Conservation (phyloP, 2,113 vertebrate genomes). For the Sapayoa aenigma region DNA sequence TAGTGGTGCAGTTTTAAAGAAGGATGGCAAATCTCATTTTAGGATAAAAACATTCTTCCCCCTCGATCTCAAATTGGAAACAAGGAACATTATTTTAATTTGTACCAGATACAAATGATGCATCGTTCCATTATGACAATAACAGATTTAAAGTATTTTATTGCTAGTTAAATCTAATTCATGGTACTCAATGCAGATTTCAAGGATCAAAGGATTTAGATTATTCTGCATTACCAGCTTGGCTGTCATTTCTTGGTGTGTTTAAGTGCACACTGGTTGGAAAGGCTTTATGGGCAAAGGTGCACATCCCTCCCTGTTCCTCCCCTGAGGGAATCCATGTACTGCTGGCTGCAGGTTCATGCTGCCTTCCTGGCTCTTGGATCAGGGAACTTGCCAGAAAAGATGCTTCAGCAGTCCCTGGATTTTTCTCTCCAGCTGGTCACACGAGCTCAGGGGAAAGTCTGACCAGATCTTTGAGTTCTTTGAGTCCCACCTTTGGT, state of each 20-base stretch:
- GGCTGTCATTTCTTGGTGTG: neutral
- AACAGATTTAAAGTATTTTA: neutral
- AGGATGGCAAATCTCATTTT: neutral
- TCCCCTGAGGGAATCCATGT: neutral
- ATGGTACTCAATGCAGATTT: slow-evolving; percentile 11
- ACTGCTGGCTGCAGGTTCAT: neutral
- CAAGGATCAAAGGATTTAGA: slow-evolving; percentile 43
- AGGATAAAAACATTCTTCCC: neutral
- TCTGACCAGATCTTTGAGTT: neutral
- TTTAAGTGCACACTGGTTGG: neutral
- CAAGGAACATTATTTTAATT: neutral
- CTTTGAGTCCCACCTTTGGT: neutral
- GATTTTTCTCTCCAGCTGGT: neutral
- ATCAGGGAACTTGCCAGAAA: neutral
- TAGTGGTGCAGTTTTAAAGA: neutral
- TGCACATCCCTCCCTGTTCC: neutral
- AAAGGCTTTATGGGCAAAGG: neutral
- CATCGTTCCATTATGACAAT: neutral
- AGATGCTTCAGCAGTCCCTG: neutral
- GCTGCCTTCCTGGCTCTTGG: neutral
- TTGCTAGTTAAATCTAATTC: slow-evolving; percentile 26
- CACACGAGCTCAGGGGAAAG: neutral
- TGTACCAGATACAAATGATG: neutral
- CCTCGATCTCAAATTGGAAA: neutral
- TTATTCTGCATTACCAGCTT: slow-evolving; percentile 33